Base-by-base conservation (phyloP, 2,113 vertebrate species). In the Brachionichthys hirsutus region DNA sequence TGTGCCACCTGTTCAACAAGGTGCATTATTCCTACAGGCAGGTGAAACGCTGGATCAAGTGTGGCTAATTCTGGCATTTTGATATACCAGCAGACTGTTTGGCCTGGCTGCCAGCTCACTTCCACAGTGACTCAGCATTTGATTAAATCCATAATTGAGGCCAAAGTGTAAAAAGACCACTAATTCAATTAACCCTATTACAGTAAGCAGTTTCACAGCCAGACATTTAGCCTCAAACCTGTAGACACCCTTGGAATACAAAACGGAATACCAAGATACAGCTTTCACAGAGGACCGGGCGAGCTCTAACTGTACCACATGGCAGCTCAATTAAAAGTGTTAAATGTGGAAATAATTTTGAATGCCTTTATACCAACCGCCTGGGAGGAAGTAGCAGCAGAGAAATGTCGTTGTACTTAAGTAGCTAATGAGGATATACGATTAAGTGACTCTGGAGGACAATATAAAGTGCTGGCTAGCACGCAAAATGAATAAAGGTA, bases 381-480 rank as follows among this genome's bases (percentile, higher is more conserved):
- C 61, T 44, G 66, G 66, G 77, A 76, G 30, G 42, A 51, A 66
- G 70, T 60, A 45, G 62, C 59, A 58, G 55, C 42, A 57, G 55
- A 55, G 59, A 78, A 82, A 88, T 82, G 67, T 72, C 55, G 77
- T 87, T 78, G 81, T 80, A 70, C 73, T 76, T 71, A 75, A 70
- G 47, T 40, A 36, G 65, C 60, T 75, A 77, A 83, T 81, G 73
- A 72, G 71, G 34, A n/a, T n/a, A 35, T 9, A 35, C 16, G 12
- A 75, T 81, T 77, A 70, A 71, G 45, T 67, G 74, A 70, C 79
- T 77, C 64, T 19, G 45, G 73, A 69, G 64, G 62, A 60, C 3
- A 9, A 51, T 66, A 66, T 60, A 72, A 79, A 61, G 69, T 54
- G 64, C 66, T 60, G 67, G 45, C 47, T 43, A 16, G 65, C 35